phyloP scores from a whole-genome alignment of 2,113 vertebrate genomes.

The Mugil cephalus region DNA sequence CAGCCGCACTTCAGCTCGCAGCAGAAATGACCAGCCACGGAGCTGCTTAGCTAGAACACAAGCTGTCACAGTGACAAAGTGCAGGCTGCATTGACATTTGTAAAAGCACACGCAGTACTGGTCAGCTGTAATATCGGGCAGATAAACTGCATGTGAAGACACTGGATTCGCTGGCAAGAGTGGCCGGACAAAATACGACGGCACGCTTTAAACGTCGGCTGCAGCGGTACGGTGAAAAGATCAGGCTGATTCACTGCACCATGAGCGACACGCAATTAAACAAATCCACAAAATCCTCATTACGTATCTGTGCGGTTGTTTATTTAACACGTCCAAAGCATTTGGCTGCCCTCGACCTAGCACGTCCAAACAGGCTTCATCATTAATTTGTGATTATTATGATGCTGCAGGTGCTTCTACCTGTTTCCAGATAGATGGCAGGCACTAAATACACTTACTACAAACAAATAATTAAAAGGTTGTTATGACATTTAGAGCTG shows the following conservation, averaged over 20 bases:
- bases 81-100: slow-evolving; percentile 58
- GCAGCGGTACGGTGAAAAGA: not conserved
- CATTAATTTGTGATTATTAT: not conserved
- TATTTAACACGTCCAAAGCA: not conserved
- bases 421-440: slow-evolving; percentile 4
- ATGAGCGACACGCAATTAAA: not conserved
- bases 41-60: slow-evolving; percentile 33
- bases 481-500: not conserved
- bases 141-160: slow-evolving; percentile 50
- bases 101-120: slow-evolving; percentile 60
- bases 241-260: not conserved
- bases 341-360: not conserved
- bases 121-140: slow-evolving; percentile 61
- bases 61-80: slow-evolving; percentile 43
- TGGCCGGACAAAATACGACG: not conserved
- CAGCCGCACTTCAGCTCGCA: slow-evolving; percentile 1
- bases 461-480: not conserved
- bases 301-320: not conserved
- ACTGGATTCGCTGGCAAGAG: slow-evolving; percentile 36
- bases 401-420: not conserved
- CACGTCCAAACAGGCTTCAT: not conserved
- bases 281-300: not conserved
- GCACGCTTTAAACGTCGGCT: not conserved
- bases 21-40: not conserved
- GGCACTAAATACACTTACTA: not conserved